These are phyloP conservation scores for Seira ritae DNA, from an alignment of 2,888 invertebrate species.

Conservation along the genomic window DNA sequence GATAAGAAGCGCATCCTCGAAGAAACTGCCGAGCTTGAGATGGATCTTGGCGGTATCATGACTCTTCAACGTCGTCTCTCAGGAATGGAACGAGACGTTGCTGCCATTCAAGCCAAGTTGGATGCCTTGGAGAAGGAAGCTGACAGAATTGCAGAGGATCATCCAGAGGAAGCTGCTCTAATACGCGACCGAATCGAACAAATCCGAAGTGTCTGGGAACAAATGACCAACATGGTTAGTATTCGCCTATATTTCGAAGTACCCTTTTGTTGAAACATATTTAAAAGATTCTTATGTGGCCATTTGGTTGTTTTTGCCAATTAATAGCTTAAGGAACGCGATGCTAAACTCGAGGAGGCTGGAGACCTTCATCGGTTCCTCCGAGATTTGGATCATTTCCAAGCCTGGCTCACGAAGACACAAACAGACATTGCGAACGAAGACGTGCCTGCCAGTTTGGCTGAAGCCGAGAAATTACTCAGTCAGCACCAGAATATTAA, in stretches of 20 bases:
- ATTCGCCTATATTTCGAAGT: too few species aligned
- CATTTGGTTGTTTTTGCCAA: background rate
- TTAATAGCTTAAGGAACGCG: conserved; percentile 93
- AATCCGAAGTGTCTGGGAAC: conserved; percentile 97
- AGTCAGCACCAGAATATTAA: conserved; percentile 98
- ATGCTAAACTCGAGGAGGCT: conserved; percentile 98
- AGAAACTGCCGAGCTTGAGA: conserved; percentile 97
- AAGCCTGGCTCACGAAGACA: conserved; percentile 98
- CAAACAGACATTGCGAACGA: conserved; percentile 99
- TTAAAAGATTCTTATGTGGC: too few species aligned
- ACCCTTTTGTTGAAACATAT: too few species aligned
- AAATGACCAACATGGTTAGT: conserved; percentile 92
- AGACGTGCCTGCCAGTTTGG: conserved; percentile 93
- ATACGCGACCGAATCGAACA: conserved; percentile 93
- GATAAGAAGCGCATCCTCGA: conserved; percentile 99
- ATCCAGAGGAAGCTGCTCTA: conserved; percentile 90
- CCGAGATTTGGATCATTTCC: conserved; percentile 99
- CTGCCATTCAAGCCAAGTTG: conserved; percentile 98
- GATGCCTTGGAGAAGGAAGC: conserved; percentile 96
- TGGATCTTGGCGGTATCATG: conserved; percentile 95
- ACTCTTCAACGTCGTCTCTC: conserved; percentile 90
- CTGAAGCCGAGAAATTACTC: conserved; percentile 97
- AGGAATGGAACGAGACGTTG: conserved; percentile 99
- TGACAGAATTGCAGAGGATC: conserved; percentile 91
- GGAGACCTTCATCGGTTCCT: conserved; percentile 98